Conservation (phyloP, 2,113 vertebrate species). For the Pipra filicauda region DNA sequence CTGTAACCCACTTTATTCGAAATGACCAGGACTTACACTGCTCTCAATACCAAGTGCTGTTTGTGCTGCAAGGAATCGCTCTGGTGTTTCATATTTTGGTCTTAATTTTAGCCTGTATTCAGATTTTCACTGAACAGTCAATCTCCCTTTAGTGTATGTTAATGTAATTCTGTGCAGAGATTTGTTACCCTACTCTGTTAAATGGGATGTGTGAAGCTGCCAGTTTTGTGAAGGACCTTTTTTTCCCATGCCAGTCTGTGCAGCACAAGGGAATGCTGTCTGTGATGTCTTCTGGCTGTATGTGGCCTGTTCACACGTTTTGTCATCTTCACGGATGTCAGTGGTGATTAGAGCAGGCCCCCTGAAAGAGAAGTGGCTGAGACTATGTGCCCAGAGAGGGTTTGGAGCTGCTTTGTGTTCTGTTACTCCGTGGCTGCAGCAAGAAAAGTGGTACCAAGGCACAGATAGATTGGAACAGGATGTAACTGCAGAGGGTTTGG, state of each 20-base stretch:
- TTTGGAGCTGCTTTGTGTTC: background rate
- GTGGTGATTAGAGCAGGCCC: background rate
- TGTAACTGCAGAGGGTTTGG: background rate
- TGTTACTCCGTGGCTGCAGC: background rate
- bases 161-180: background rate
- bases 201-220: background rate
- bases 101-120: background rate
- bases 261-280: background rate
- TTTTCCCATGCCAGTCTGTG: background rate
- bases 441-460: background rate
- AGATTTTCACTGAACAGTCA: background rate
- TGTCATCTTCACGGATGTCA: background rate
- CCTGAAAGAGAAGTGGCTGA: background rate
- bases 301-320: background rate
- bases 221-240: background rate
- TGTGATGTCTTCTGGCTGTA: background rate
- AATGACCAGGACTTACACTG: rapidly evolving
- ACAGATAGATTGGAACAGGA: background rate
- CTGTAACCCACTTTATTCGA: background rate
- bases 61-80: background rate
- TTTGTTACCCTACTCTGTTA: background rate
- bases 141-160: background rate
- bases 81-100: background rate
- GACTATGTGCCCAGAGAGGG: background rate
- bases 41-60: background rate